These are phyloP conservation scores for Chroicocephalus ridibundus DNA, from an alignment of 2,113 vertebrate genomes.

Conservation along the genomic window DNA sequence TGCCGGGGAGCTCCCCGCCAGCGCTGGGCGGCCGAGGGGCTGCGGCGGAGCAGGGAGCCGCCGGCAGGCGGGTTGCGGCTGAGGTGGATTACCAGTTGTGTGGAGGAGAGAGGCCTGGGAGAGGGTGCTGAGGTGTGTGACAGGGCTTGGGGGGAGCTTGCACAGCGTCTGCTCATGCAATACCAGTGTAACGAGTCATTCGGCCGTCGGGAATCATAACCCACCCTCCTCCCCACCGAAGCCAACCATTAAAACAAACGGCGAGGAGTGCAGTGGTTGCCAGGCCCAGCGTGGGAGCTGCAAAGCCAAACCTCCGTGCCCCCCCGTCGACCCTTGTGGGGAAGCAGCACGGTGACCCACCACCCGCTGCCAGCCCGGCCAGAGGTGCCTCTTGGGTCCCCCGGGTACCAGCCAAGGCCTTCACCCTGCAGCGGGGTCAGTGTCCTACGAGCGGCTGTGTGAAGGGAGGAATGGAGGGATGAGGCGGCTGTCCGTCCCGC, in stretches of 20 bases:
- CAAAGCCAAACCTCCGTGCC: background rate
- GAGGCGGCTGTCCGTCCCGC: background rate
- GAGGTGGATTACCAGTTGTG: slow-evolving; percentile 78
- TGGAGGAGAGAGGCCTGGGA: slow-evolving; percentile 48
- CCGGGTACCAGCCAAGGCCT: background rate
- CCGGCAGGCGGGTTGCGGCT: slow-evolving; percentile 29
- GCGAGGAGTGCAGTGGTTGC: background rate
- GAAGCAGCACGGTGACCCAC: background rate
- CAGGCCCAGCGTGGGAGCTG: background rate
- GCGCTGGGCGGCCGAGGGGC: background rate
- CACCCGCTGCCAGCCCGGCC: background rate
- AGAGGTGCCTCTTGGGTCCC: background rate
- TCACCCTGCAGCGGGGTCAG: background rate
- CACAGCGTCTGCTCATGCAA: background rate
- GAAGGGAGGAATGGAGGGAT: background rate
- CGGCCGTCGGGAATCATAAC: background rate
- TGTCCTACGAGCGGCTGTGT: background rate
- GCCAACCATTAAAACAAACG: background rate
- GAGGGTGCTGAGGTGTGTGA: slow-evolving; percentile 8
- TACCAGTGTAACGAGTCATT: slow-evolving; percentile 47
- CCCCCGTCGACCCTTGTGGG: background rate
- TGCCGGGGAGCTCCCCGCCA: background rate
- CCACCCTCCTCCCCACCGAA: background rate
- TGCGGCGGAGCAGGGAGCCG: background rate
- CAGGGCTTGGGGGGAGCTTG: background rate